Percentiles rank a stretch among this genome's conserved stretches.
These are phyloP conservation scores for Asbolus verrucosus DNA, from an alignment of 1,140 invertebrate species.

Conservation along the genomic window DNA sequence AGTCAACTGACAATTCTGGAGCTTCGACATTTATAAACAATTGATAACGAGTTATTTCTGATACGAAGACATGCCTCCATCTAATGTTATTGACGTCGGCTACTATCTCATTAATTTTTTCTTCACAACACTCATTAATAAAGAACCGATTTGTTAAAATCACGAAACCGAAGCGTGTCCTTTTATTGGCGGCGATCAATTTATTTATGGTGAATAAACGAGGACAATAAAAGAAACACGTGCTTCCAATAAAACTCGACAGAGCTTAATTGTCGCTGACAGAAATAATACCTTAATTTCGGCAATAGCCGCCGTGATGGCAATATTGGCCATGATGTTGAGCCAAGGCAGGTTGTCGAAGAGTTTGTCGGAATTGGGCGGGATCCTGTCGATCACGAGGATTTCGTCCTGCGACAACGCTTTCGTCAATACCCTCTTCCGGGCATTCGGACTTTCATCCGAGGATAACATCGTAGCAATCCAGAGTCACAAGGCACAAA, in stretches of 20 bases:
- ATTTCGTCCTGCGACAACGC: conserved; percentile 53
- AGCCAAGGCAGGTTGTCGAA: conserved; percentile 62
- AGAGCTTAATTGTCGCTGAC: too few species aligned
- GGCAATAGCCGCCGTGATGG: conserved; percentile 61
- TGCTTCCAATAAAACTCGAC: too few species aligned
- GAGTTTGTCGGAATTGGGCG: conserved; percentile 60
- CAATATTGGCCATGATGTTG: conserved; percentile 63
- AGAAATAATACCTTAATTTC: conserved; percentile 63
- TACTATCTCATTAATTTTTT: conserved; percentile 19
- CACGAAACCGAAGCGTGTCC: conserved; percentile 3
- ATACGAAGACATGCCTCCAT: conserved; percentile 11
- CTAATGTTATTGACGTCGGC: conserved; percentile 20
- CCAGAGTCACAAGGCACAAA: conserved; percentile 40
- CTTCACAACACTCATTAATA: conserved; percentile 16
- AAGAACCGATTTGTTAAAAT: conserved; percentile 10
- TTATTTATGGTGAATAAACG: conserved; percentile 17
- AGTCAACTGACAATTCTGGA: too few species aligned
- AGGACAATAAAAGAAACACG: too few species aligned
- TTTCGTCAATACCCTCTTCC: conserved; percentile 54
- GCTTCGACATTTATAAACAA: conserved; percentile 12
- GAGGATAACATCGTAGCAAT: conserved; percentile 56
- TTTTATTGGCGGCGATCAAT: background rate
- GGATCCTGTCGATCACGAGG: conserved; percentile 55
- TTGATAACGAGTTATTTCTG: background rate
- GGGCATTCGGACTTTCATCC: conserved; percentile 55